These are phyloP conservation scores for Unio pictorum DNA, from an alignment of 2,888 invertebrate genomes.

Conservation along the genomic window DNA sequence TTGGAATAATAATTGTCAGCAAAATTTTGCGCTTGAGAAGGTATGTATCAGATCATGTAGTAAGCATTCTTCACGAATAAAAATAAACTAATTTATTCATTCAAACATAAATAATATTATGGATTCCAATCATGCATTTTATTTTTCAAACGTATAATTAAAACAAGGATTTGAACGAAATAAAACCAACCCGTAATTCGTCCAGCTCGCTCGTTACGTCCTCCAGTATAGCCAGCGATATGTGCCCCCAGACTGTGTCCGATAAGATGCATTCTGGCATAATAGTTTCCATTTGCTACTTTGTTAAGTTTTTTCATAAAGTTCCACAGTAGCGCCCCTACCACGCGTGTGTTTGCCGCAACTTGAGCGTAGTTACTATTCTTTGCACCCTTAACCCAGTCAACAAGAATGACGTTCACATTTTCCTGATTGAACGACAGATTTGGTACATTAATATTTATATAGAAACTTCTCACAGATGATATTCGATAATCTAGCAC, in stretches of 20 bases:
- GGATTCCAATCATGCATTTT: no score
- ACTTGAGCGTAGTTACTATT: constrained; percentile 60
- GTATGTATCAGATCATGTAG: no score
- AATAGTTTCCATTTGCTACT: constrained; percentile 12
- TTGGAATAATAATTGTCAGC: no score
- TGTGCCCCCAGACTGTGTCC: constrained; percentile 92
- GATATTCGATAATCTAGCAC: no score
- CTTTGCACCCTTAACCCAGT: constrained; percentile 47
- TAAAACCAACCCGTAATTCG: constrained; percentile 57
- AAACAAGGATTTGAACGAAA: not conserved
- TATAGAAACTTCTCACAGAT: no score
- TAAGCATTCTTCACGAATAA: no score
- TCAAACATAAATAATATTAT: no score
- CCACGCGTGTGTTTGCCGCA: constrained; percentile 65
- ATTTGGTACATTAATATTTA: no score
- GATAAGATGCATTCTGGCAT: constrained; percentile 80
- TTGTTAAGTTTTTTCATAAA: constrained; percentile 44
- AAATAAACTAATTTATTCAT: no score
- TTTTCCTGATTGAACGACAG: constrained; percentile 21
- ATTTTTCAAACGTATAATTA: not conserved
- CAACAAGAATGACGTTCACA: constrained; percentile 41
- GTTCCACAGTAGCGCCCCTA: constrained; percentile 61
- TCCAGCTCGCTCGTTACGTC: constrained; percentile 66
- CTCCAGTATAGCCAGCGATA: constrained; percentile 89
- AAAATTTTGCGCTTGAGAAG: no score